phyloP scores from a whole-genome alignment of 2,797 vertebrate species.

The Hapalemur alaotrensis region DNA sequence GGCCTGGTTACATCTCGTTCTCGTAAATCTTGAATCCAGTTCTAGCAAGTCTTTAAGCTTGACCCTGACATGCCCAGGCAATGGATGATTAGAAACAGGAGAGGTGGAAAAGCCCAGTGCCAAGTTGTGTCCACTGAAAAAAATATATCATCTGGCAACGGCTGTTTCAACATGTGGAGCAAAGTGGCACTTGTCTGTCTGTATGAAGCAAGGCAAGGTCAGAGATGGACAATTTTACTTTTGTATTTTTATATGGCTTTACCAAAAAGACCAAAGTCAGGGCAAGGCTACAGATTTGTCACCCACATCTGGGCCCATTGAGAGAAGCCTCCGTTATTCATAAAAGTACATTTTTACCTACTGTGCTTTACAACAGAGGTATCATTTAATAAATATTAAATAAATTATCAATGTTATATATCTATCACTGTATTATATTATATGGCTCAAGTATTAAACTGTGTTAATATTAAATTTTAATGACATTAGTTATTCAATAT shows the following conservation, averaged over 20 bases:
- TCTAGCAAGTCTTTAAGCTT: constrained; percentile 85
- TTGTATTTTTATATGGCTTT: constrained; percentile 21
- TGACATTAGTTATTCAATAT: neutral
- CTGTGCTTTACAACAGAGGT: neutral
- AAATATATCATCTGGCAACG: constrained; percentile 60
- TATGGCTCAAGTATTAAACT: neutral
- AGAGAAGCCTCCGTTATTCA: neutral
- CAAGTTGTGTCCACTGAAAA: constrained; percentile 68
- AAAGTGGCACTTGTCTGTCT: constrained; percentile 39
- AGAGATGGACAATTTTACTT: neutral
- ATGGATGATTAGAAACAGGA: constrained; percentile 85
- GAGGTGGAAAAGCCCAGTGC: constrained; percentile 62
- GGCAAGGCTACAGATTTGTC: neutral
- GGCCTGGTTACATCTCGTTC: constrained; percentile 86
- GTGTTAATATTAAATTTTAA: neutral
- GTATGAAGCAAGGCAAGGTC: neutral
- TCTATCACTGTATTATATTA: neutral
- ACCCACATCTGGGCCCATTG: neutral
- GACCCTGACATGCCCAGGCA: constrained; percentile 83
- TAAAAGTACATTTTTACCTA: constrained; percentile 6
- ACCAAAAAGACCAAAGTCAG: constrained; percentile 31
- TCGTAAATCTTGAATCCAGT: constrained; percentile 86
- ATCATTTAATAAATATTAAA: neutral
- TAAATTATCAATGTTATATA: neutral
- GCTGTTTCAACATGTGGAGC: constrained; percentile 29